phyloP scores from a whole-genome alignment of 2,888 invertebrate genomes.

The Sinohyriopsis cumingii region DNA sequence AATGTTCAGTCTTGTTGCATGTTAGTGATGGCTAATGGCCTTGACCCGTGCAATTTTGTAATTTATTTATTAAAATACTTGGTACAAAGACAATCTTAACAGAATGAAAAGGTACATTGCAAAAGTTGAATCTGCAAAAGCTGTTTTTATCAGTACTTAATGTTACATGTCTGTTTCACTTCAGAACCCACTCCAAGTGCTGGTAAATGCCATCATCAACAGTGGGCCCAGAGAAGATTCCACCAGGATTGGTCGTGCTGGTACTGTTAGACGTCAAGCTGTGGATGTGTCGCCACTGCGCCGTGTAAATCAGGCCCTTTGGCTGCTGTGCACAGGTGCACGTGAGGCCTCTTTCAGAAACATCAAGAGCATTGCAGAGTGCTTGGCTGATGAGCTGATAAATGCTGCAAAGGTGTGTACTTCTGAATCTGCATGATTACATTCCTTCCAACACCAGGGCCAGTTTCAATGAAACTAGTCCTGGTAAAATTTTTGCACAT shows the following conservation, averaged over 20 bases:
- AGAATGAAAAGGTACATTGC: too few relatives aligned
- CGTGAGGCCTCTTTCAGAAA: conserved; percentile 99
- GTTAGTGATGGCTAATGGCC: too few relatives aligned
- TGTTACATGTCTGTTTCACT: conserved; percentile 36
- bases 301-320: conserved; percentile 99
- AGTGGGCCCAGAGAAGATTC: conserved; percentile 99
- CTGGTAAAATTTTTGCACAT: too few relatives aligned
- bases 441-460: background rate
- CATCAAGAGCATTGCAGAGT: conserved; percentile 99
- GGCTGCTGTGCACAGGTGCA: conserved; percentile 98
- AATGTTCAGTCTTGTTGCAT: too few relatives aligned
- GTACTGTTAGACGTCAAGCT: conserved; percentile 99
- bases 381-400: conserved; percentile 99
- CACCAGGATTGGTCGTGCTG: conserved; percentile 99
- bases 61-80: too few relatives aligned
- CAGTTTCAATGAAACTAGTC: background rate
- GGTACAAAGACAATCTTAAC: too few relatives aligned
- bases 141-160: background rate
- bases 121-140: background rate
- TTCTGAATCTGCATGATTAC: background rate
- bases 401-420: conserved; percentile 93
- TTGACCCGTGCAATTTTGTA: too few relatives aligned
- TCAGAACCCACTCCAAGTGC: conserved; percentile 81
- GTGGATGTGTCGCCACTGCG: conserved; percentile 99
- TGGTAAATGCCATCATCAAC: conserved; percentile 98